Conservation (phyloP, 2,113 vertebrate genomes). For the Odontesthes bonariensis region DNA sequence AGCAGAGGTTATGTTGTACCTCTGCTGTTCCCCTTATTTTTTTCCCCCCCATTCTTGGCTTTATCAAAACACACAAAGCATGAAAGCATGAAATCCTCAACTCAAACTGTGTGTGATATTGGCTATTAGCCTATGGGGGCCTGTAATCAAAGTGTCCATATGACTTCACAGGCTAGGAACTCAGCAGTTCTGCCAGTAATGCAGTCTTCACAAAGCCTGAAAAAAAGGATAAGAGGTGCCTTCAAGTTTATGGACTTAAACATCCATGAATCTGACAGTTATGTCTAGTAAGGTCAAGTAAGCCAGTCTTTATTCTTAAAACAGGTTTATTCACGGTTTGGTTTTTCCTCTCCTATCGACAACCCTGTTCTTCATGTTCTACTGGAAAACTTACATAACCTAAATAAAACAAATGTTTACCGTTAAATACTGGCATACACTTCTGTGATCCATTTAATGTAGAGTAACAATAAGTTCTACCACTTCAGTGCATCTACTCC, state of each 20-base stretch:
- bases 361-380: too few relatives aligned
- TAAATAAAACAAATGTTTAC: too few relatives aligned
- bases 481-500: too few relatives aligned
- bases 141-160: constrained; percentile 45
- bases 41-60: constrained; percentile 8
- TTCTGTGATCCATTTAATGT: too few relatives aligned
- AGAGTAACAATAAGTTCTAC: too few relatives aligned
- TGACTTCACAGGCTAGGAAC: constrained; percentile 68
- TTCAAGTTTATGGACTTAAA: constrained; percentile 2
- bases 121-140: constrained; percentile 38
- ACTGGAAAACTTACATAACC: too few relatives aligned
- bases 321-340: too few relatives aligned
- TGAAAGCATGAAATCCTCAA: constrained; percentile 17
- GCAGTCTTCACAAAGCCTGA: constrained; percentile 28
- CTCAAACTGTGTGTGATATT: constrained; percentile 60
- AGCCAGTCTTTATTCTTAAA: too few relatives aligned
- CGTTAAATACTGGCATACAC: too few relatives aligned
- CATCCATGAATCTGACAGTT: too few relatives aligned
- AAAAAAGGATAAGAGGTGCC: constrained; percentile 35
- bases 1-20: neutral
- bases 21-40: constrained; percentile 2
- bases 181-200: neutral
- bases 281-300: too few relatives aligned
- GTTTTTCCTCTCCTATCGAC: too few relatives aligned
- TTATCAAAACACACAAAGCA: constrained; percentile 30